Base-by-base conservation (phyloP, 2,888 invertebrate genomes). In the Ceramica pisi region DNA sequence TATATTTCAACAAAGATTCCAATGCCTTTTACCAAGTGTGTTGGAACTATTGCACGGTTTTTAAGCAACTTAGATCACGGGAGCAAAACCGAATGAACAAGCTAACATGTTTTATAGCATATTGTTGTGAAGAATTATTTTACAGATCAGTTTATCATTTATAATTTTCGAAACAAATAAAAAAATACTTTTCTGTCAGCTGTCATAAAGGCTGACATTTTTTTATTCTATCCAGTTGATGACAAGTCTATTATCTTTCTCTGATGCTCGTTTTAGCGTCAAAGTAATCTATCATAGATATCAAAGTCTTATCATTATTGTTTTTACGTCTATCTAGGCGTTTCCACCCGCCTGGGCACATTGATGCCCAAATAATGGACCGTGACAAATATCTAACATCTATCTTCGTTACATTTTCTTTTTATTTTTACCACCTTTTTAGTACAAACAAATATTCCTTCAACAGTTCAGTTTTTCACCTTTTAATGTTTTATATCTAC, bases 321-420 rank as follows among this genome's bases (percentile, higher is more conserved):
- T 21, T 68, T 71, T 65, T 59, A 51, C 53, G 5, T 51, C 26
- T 56, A 67, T 67, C 69, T 38, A 77, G 44, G 21, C 57, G 23
- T 67, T 76, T 75, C 55, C 76, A 63, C 65, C 56, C 26, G 59
- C 23, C 63, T 71, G 59, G 10, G 12, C 63, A 55, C 68, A 64
- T 69, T 71, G 44, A 60, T 60, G 62, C 9, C 12, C 65, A 56
- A 59, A 73, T 70, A 68, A 81, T 71, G 46, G 56, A 64, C 23
- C 14, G 57, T 73, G 70, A 78, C 66, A 73, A 78, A 80, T 71
- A 51, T 63, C 26, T 38, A 1, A 5, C 59, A 2, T 73, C 4
- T 16, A 31, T 66, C 60, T 81, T 70, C 19, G 12, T 53, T 26
- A 26, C 26, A 2, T 48, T 7, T 51, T 51, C 14, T 23, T 14